Base-by-base conservation (phyloP, 2,113 vertebrate genomes). In the Geothlypis trichas region DNA sequence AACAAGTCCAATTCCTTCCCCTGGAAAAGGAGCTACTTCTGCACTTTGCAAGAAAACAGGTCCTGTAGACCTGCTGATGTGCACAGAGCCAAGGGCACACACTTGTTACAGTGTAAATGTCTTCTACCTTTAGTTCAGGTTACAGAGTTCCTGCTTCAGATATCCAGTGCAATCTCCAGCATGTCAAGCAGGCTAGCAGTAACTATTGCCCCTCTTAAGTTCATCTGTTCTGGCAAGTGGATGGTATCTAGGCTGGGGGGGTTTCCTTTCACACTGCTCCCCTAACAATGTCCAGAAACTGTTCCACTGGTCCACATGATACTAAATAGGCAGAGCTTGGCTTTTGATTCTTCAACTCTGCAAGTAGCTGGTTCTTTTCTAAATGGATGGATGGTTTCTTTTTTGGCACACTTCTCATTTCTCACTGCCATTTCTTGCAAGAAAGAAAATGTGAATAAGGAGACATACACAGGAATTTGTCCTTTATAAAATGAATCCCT, bases 51-150 rank as follows among this genome's bases (percentile, higher is more conserved):
- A 62, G 41, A 30, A 35, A 30, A 1, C 1, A 30, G 26, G 20
- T 27, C 11, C 33, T 71, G 15, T 9, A 51, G 33, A 6, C 14
- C 18, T 2, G 20, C 2, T 37, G 55, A 22, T 33, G 33, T 20
- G 58, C n/a, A 46, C 30, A 44, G 42, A 0, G 0, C 33, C 18
- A 63, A 27, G 42, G 31, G 4, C 13, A 20, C 0, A 1, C 17
- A 6, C 23, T 71, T 49, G 9, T 30, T 76, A 18, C 15, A 8
- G 11, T 5, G 5, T 59, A 3, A 13, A 51, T 10, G 18, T 24
- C 33, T 65, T 65, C 57, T 23, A 49, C 13, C 11, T 61, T 47
- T 20, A 73, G 22, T 27, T 78, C 22, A 47, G 19, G 17, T 37
- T 88, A 14, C 17, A 46, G 24, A 61, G 18, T 27, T 83, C 41